Conservation (phyloP, 2,888 invertebrate species). For the Mesopsocus fuscifrons region DNA sequence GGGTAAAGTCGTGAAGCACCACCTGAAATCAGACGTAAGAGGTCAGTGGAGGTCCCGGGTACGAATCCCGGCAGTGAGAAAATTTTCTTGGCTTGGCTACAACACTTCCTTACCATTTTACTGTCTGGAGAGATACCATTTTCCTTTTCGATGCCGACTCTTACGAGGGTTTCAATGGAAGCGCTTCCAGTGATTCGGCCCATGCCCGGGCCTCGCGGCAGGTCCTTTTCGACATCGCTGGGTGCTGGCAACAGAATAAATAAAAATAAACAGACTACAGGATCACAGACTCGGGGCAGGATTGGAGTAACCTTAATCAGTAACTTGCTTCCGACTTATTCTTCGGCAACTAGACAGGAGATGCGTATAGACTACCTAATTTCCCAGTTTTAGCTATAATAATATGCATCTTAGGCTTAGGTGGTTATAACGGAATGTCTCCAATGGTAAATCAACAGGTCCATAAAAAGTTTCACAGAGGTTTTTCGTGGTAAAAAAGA, state of each 20-base stretch:
- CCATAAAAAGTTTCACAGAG: not conserved
- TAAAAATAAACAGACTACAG: not conserved
- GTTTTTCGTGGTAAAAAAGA: no score
- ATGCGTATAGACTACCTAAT: no score
- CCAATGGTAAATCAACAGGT: not conserved
- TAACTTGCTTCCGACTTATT: no score
- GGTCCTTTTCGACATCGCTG: constrained; percentile 59
- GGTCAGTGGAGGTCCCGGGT: no score
- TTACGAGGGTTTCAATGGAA: constrained; percentile 74
- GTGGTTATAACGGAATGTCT: not conserved
- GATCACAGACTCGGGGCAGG: not conserved
- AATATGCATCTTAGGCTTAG: not conserved
- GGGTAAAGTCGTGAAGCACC: constrained; percentile 82
- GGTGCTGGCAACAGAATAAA: constrained; percentile 21
- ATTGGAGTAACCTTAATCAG: no score
- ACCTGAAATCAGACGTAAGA: no score
- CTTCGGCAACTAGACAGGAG: no score
- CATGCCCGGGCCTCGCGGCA: constrained; percentile 50
- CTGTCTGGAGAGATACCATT: constrained; percentile 82
- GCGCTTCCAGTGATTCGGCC: constrained; percentile 89
- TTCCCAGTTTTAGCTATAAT: no score
- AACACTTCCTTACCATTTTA: constrained; percentile 49
- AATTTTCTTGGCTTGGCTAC: no score
- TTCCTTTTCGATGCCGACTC: constrained; percentile 83
- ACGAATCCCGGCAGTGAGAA: no score